phyloP scores from a whole-genome alignment of 2,888 invertebrate species.

The Parnassius mnemosyne region DNA sequence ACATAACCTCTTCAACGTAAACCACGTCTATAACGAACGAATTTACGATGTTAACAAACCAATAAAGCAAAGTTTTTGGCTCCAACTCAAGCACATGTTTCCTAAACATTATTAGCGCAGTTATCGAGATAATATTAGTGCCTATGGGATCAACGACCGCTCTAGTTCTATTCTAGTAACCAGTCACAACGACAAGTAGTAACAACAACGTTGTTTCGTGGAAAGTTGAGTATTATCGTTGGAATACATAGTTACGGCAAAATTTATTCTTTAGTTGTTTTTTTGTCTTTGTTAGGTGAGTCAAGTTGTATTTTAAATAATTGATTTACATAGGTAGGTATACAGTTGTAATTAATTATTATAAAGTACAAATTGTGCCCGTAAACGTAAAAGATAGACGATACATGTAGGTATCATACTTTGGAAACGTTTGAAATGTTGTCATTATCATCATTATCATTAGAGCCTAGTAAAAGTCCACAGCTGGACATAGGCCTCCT shows the following conservation, averaged over 20 bases:
- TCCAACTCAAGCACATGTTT: constrained; percentile 53
- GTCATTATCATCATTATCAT: no score
- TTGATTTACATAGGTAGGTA: no score
- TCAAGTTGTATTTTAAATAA: no score
- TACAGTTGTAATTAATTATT: no score
- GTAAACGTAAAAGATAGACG: no score
- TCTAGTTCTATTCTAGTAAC: constrained; percentile 69
- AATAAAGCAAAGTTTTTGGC: constrained; percentile 36
- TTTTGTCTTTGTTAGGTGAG: neutral
- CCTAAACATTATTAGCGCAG: constrained; percentile 56
- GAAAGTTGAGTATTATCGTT: constrained; percentile 44
- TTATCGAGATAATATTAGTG: constrained; percentile 67
- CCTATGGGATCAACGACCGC: constrained; percentile 62
- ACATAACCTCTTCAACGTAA: constrained; percentile 27
- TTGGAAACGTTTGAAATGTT: no score
- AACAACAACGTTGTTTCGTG: constrained; percentile 45
- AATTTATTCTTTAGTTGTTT: constrained; percentile 18
- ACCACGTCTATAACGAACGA: constrained; percentile 6
- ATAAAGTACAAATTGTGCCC: no score
- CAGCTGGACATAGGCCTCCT: no score
- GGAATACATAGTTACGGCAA: constrained; percentile 31
- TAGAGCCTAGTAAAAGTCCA: no score
- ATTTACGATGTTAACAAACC: constrained; percentile 20
- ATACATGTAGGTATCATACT: no score
- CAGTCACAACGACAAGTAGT: constrained; percentile 37